These are phyloP conservation scores for Epistrophella euchroma DNA, from an alignment of 2,888 invertebrate genomes.

Conservation along the genomic window DNA sequence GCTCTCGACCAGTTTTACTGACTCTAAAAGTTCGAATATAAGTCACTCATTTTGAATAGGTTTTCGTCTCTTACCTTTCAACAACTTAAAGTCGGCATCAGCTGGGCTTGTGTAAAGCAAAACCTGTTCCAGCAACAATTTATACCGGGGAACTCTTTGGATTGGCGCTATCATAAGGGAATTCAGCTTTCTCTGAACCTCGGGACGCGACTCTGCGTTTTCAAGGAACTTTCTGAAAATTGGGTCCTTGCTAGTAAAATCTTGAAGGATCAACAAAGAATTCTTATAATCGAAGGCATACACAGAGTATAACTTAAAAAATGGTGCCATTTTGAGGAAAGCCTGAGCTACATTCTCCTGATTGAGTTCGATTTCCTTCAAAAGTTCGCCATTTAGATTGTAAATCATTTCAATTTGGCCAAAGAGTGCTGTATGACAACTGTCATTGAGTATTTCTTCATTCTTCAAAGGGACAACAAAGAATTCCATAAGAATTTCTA, in stretches of 20 bases:
- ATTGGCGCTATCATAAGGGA: conserved; percentile 91
- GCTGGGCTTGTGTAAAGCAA: conserved; percentile 86
- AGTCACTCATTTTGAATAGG: background rate
- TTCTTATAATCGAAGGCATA: conserved; percentile 90
- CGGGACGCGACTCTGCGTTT: conserved; percentile 88
- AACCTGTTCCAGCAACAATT: conserved; percentile 89
- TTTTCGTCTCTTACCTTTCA: conserved; percentile 83
- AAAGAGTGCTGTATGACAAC: conserved; percentile 86
- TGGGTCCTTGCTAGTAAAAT: conserved; percentile 84
- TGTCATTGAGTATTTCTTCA: conserved; percentile 84
- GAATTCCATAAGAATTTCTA: conserved; percentile 87
- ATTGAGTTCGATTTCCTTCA: conserved; percentile 85
- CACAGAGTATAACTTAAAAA: conserved; percentile 90
- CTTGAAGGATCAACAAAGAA: conserved; percentile 86
- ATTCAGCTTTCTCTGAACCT: conserved; percentile 88
- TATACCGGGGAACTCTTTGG: conserved; percentile 91
- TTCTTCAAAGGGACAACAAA: conserved; percentile 87
- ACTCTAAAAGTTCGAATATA: conserved; percentile 83
- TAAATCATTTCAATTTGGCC: conserved; percentile 88
- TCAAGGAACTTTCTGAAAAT: conserved; percentile 86
- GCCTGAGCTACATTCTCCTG: conserved; percentile 87
- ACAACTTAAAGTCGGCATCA: conserved; percentile 85
- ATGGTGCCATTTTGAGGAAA: conserved; percentile 90
- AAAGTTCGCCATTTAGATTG: conserved; percentile 87
- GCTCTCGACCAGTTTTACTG: conserved; percentile 87